Evolutionary conservation across 1,140 invertebrate species (phyloP).

Genomic region (Eulimnadia texana): DNA sequence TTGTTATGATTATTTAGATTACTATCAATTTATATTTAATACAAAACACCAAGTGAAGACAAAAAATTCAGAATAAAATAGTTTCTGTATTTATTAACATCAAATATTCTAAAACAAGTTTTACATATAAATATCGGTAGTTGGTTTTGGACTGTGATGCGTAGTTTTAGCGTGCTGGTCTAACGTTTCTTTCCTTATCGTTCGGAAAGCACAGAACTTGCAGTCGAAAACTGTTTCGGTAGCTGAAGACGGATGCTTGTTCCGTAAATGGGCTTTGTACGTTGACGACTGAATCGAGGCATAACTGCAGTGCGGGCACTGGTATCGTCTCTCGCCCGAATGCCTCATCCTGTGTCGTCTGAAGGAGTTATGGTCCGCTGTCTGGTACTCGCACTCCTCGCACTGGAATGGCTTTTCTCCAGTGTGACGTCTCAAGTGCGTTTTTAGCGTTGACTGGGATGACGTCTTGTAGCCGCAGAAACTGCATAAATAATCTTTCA

Average conservation of each 20-base stretch:
- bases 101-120: too few species aligned
- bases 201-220: neutral
- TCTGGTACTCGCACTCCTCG: constrained; percentile 53
- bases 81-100: too few species aligned
- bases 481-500: constrained; percentile 57
- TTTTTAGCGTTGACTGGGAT: constrained; percentile 43
- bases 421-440: constrained; percentile 56
- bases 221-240: neutral
- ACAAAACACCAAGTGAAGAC: too few species aligned
- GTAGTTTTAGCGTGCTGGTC: neutral
- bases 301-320: constrained; percentile 52
- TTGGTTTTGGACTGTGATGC: neutral
- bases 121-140: too few species aligned
- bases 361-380: constrained; percentile 66
- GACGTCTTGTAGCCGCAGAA: constrained; percentile 55
- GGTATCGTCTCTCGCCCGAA: constrained; percentile 47
- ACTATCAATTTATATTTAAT: too few species aligned
- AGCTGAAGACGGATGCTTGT: neutral
- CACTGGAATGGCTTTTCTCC: constrained; percentile 71
- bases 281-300: constrained; percentile 48
- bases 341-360: constrained; percentile 62
- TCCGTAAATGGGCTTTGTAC: constrained; percentile 33
- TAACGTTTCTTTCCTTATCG: neutral
- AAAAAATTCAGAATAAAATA: too few species aligned
- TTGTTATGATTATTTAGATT: too few species aligned